phyloP scores from a whole-genome alignment of 2,797 vertebrate species.

The Eurystomus glaucurus region DNA sequence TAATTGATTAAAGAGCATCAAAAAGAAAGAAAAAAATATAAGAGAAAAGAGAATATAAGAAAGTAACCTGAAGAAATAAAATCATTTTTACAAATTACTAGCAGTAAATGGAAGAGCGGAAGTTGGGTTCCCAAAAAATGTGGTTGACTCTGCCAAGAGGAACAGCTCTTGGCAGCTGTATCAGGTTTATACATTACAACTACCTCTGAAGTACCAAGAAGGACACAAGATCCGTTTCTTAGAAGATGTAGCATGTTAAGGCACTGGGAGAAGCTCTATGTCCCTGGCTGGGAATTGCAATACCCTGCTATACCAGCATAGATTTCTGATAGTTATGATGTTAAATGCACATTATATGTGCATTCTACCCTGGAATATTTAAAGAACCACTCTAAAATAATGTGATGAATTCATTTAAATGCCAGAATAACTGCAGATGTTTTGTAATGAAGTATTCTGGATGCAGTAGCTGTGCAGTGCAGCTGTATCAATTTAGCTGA shows the following conservation, averaged over 20 bases:
- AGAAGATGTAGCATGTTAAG: not conserved
- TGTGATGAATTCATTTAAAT: not conserved
- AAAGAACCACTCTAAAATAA: not conserved
- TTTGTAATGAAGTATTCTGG: not conserved
- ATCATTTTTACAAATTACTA: not conserved
- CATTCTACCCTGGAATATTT: not conserved
- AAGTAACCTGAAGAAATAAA: not conserved
- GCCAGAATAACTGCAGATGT: not conserved
- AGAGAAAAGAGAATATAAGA: not conserved
- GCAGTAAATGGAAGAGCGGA: not conserved
- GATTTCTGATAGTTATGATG: not conserved
- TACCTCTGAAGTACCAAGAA: not conserved
- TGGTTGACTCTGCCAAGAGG: not conserved
- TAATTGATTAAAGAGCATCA: not conserved
- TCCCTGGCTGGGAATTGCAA: not conserved
- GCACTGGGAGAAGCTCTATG: not conserved
- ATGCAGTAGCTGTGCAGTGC: not conserved
- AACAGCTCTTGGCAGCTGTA: not conserved
- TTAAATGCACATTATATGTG: not conserved
- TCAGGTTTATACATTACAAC: not conserved
- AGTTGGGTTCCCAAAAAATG: not conserved
- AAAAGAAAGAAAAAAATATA: not conserved
- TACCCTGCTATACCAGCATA: not conserved
- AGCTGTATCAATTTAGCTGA: not conserved
- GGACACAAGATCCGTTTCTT: not conserved